Conservation (phyloP, 2,888 invertebrate species). For the Autographa gamma region DNA sequence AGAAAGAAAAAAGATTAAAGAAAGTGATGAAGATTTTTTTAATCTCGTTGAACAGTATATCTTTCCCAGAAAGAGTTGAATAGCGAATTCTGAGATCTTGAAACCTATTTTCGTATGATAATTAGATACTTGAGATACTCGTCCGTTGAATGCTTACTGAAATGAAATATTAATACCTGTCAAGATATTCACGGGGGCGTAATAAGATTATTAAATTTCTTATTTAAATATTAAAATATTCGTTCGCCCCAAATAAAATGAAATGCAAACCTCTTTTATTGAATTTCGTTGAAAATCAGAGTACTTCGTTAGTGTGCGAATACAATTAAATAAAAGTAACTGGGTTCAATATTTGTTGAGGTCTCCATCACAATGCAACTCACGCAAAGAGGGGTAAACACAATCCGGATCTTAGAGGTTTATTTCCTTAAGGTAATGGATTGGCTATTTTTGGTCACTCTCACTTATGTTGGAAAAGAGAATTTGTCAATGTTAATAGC, state of each 20-base stretch:
- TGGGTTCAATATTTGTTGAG: not conserved
- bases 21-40: not conserved
- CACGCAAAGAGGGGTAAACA: not conserved
- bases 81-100: not conserved
- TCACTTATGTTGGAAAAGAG: not conserved
- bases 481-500: not conserved
- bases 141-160: not conserved
- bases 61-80: not conserved
- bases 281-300: not conserved
- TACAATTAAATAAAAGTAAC: not conserved
- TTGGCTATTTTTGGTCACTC: not conserved
- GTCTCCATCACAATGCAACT: not conserved
- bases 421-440: not conserved
- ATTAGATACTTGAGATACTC: not conserved
- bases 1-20: not conserved
- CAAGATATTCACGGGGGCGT: not conserved
- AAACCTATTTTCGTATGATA: constrained; percentile 1
- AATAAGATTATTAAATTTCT: not conserved
- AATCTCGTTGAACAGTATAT: not conserved
- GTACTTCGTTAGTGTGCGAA: not conserved
- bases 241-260: not conserved
- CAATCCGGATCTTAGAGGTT: not conserved
- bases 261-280: not conserved
- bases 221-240: not conserved
- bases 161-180: not conserved